Evolutionary conservation across 53 echinoderm and acorn worm species (phyloP), one percentile per base, ranked within the genome.

Genomic region (Apostichopus leukothele): DNA sequence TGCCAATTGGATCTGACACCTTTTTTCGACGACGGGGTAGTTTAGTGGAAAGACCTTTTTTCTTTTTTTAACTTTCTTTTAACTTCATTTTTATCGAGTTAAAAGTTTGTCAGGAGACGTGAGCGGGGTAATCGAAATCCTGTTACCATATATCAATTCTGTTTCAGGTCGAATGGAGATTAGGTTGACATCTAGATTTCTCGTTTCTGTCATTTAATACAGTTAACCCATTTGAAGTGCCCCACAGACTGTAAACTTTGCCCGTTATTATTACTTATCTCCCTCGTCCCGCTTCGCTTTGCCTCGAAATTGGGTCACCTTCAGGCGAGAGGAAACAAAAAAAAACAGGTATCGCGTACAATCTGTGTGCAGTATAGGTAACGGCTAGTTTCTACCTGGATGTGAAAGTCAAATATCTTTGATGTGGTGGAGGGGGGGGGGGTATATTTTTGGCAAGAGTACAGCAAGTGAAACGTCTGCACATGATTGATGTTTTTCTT

Each of bases 291-390:
- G 20, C 71, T n/a, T 53, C 81, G 16, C 22, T 53, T 8, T 19
- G 60, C 55, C 59, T 81, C 81, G 55, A 81, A 81, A 81, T 81
- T 81, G 59, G 81, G 81, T 81, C 60, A 81, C 81, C 81, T 81
- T 81, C 6, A 81, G 81, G 81, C 81, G 23, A 59, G 51, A 54
- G 55, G 20, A 19, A 19, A 18, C 14, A 18, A 71, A 19, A 6
- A 19, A 19, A 71, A 16, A 63, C 71, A 71, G 16, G 71, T 71
- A 71, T 71, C 71, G 6, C 20, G 18, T 71, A n/a, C 71, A 71
- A 71, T n/a, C 71, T 71, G 71, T 71, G 5, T 16, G 71, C 18
- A n/a, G 71, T 10, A 71, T 39, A 39, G 39, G 39, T 39, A 39
- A 39, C 39, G 39, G 39, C 39, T 39, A 39, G 39, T 39, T 39